A percentile compares a stretch with the other conserved stretches of the same genome.
Conservation (phyloP, 2,888 invertebrate species). For the Ctena decussata region DNA sequence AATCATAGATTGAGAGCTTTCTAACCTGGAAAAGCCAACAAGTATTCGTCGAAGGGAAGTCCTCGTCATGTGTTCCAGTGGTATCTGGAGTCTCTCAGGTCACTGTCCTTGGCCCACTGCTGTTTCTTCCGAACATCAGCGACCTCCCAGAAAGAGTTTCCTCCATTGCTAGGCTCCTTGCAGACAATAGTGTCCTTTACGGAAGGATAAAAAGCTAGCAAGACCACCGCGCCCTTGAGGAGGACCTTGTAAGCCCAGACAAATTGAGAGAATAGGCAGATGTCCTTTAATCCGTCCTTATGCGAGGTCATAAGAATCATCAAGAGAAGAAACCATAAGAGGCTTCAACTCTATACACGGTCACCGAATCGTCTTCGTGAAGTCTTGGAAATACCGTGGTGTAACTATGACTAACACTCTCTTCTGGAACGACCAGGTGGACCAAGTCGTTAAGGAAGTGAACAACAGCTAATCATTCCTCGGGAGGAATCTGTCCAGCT, state of each 20-base stretch:
- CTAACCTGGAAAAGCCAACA: slow-evolving; percentile 38
- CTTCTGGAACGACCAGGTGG: too few species aligned
- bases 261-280: slow-evolving; percentile 48
- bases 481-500: too few species aligned
- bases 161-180: slow-evolving; percentile 48
- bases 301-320: slow-evolving; percentile 49
- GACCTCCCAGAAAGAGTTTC: slow-evolving; percentile 51
- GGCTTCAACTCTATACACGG: neutral
- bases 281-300: slow-evolving; percentile 58
- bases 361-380: too few species aligned
- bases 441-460: too few species aligned
- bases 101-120: slow-evolving; percentile 55
- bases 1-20: slow-evolving; percentile 52
- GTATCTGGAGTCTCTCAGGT: slow-evolving; percentile 62
- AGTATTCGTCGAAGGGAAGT: slow-evolving; percentile 35
- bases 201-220: slow-evolving; percentile 23
- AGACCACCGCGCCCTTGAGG: slow-evolving; percentile 37
- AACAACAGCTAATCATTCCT: too few species aligned
- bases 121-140: slow-evolving; percentile 67
- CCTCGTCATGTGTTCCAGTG: slow-evolving; percentile 40
- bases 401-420: too few species aligned
- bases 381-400: too few species aligned
- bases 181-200: slow-evolving; percentile 62
- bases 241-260: slow-evolving; percentile 47
- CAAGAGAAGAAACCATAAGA: slow-evolving; percentile 24